Conservation (phyloP, 1,140 invertebrate genomes). For the Orchestia grillus region DNA sequence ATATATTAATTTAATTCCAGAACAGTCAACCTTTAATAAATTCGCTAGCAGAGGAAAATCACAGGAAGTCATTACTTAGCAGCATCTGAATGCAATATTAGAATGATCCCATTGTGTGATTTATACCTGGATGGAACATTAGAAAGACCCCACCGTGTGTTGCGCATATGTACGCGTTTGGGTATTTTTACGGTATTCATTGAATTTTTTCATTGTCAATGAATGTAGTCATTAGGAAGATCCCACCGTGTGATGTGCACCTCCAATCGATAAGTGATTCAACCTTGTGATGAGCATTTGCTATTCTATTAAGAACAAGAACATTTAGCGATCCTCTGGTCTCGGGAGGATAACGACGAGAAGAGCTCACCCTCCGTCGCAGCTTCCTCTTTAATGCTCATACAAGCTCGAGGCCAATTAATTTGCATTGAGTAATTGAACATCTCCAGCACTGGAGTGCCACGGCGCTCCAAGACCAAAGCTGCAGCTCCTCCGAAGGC, state of each 20-base stretch:
- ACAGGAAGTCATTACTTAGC: not conserved
- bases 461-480: not conserved
- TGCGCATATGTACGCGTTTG: too few species aligned
- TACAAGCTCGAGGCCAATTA: constrained; percentile 5
- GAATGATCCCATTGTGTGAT: not conserved
- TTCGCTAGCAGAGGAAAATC: not conserved
- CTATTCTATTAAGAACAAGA: not conserved
- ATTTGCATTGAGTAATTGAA: constrained; percentile 32
- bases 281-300: too few species aligned
- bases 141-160: not conserved
- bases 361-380: not conserved
- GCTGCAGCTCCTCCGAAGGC: not conserved
- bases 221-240: too few species aligned
- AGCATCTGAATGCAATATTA: not conserved
- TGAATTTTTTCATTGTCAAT: too few species aligned
- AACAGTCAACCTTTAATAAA: not conserved
- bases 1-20: not conserved
- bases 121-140: not conserved
- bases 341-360: not conserved
- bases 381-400: constrained; percentile 17
- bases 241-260: too few species aligned
- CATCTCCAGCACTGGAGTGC: not conserved
- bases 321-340: not conserved
- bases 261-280: too few species aligned
- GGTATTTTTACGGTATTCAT: too few species aligned